Percentiles rank a stretch among this genome's conserved stretches.
Conservation (phyloP, 2,113 vertebrate genomes). For the Artemisiospiza belli region DNA sequence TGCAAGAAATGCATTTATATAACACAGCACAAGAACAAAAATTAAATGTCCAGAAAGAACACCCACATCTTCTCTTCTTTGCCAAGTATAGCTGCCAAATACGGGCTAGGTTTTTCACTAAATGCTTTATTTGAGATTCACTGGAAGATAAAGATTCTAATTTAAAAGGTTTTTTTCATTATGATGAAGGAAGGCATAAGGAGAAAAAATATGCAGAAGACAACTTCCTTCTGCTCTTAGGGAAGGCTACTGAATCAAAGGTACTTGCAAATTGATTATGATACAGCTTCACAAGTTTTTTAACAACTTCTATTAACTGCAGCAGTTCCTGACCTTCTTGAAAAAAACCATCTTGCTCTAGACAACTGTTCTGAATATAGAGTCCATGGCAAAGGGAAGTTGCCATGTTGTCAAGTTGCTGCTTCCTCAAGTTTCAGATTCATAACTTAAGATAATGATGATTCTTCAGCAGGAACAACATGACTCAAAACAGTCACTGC, state of each 20-base stretch:
- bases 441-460: neutral
- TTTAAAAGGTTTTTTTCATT: neutral
- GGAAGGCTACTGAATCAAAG: neutral
- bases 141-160: neutral
- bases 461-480: neutral
- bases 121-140: neutral
- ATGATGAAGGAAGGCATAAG: neutral
- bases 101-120: neutral
- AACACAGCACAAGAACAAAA: neutral
- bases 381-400: neutral
- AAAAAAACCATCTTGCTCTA: neutral
- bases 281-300: neutral
- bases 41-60: neutral
- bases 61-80: neutral
- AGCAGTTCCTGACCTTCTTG: neutral
- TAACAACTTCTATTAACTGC: neutral
- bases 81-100: neutral
- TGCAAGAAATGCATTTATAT: neutral
- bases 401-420: no score
- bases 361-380: neutral
- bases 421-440: neutral
- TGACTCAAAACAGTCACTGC: neutral
- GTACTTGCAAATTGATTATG: neutral
- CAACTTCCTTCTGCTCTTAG: neutral
- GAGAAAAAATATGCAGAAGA: neutral